Base-by-base conservation (phyloP, 2,113 vertebrate species). In the Panthera tigris region DNA sequence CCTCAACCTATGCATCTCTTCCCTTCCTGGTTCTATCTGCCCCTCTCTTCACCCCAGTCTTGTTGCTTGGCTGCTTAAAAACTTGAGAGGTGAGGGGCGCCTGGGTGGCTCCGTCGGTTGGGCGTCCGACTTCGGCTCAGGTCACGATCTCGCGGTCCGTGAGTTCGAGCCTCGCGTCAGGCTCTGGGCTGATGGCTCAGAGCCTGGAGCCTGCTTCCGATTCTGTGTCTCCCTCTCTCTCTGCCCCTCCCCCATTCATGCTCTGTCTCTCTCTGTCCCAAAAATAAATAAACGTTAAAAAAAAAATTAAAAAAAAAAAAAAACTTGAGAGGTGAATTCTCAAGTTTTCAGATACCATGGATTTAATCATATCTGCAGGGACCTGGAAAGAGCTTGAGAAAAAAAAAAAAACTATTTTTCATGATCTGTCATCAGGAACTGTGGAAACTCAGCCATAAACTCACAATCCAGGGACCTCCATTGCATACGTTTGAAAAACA, bases 51-150 rank as follows among this genome's bases (percentile, higher is more conserved):
- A n/a, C 4, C 5, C 3, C 7, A 36, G 19, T 52, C 39, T 71
- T 83, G 55, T 78, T 93, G 65, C 7, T 90, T 76, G 89, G 74
- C 63, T 91, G 1, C 79, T 93, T 92, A 33, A 48, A 87, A 97
- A 80, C 7, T 15, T 66, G 12, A 95, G n/a, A 74, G n/a, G 39
- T 45, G 4, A 5, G 36, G 36, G 36, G 36, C 36, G 36, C 3
- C 36, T 39, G 36, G 36, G 36, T 39, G 36, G 36, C 36, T 39
- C 36, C 36, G 36, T 39, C 36, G 3, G 36, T 39, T 39, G 36
- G 36, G 36, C 36, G 36, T 39, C 36, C 36, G 36, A 39, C 36
- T 39, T 39, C 36, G 36, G 36, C 36, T 39, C 36, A 39, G 36
- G 36, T 39, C 36, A 39, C 36, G 36, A 39, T 39, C 36, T 39